phyloP scores from a whole-genome alignment of 2,888 invertebrate species.

The Micoletzkya japonica region DNA sequence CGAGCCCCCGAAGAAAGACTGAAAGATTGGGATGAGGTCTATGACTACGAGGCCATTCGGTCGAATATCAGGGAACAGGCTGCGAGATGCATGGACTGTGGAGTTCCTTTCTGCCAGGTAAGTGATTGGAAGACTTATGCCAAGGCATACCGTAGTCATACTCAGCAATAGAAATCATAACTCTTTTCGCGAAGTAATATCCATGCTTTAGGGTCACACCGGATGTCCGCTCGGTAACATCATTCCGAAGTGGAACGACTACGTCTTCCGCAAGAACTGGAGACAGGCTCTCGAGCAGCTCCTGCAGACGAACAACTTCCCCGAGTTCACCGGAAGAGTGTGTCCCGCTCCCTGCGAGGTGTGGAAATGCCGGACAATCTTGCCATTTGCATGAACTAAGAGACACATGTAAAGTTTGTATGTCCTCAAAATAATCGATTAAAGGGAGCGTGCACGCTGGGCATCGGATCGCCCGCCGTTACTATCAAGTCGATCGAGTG shows the following conservation, averaged over 20 bases:
- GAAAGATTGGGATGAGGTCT: conserved; percentile 87
- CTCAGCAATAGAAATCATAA: background rate
- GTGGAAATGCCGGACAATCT: conserved; percentile 20
- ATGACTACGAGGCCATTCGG: conserved; percentile 80
- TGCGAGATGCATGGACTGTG: conserved; percentile 97
- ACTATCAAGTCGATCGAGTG: conserved; percentile 99
- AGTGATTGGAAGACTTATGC: background rate
- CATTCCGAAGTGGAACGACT: conserved; percentile 98
- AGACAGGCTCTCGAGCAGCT: conserved; percentile 87
- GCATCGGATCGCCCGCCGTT: conserved; percentile 91
- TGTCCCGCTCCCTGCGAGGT: conserved; percentile 88
- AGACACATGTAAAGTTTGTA: background rate
- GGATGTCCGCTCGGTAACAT: conserved; percentile 98
- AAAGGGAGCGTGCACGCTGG: conserved; percentile 88
- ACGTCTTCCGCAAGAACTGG: conserved; percentile 83
- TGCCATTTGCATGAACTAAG: background rate
- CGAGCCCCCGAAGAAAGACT: conserved; percentile 81
- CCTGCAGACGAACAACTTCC: conserved; percentile 97
- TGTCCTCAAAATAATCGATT: conserved; percentile 14
- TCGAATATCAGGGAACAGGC: conserved; percentile 84
- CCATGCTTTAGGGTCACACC: conserved; percentile 76
- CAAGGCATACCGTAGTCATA: background rate
- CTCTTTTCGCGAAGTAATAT: conserved; percentile 13
- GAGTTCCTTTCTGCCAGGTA: conserved; percentile 85
- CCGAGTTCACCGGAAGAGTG: conserved; percentile 75